These are phyloP conservation scores for Staurois parvus DNA, from an alignment of 2,797 vertebrate species.

Conservation along the genomic window DNA sequence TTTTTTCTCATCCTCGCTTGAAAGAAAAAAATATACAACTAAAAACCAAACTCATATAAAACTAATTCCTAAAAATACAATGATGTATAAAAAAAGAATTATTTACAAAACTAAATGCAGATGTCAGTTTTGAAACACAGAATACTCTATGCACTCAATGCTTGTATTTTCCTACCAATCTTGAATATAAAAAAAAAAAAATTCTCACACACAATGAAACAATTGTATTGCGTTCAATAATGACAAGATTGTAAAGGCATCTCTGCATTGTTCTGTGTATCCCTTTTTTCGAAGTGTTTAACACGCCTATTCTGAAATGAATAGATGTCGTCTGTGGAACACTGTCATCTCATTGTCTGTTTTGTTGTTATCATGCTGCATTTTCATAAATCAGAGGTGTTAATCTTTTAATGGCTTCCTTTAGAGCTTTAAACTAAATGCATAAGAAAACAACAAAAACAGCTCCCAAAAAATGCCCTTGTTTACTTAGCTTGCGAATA, in stretches of 20 bases:
- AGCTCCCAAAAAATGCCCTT: conserved; percentile 66
- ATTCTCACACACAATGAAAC: conserved; percentile 82
- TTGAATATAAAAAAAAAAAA: conserved; percentile 66
- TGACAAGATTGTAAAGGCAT: conserved; percentile 86
- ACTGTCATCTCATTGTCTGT: conserved; percentile 87
- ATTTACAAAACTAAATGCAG: conserved; percentile 74
- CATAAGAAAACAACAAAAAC: conserved; percentile 76
- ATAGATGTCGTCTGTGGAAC: conserved; percentile 85
- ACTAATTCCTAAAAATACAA: conserved; percentile 29
- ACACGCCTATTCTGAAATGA: conserved; percentile 84
- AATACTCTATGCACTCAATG: conserved; percentile 77
- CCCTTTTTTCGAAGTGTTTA: conserved; percentile 83
- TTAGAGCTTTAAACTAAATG: conserved; percentile 76
- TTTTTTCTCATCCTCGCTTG: neutral
- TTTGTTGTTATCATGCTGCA: conserved; percentile 86
- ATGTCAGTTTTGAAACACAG: conserved; percentile 78
- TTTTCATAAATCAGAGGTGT: conserved; percentile 95
- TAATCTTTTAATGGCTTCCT: conserved; percentile 88
- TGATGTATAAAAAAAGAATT: conserved; percentile 40
- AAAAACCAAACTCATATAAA: neutral
- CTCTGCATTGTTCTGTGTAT: conserved; percentile 86
- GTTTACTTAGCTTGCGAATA: conserved; percentile 70
- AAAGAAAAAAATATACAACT: neutral
- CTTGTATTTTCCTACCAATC: conserved; percentile 84
- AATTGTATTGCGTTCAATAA: conserved; percentile 92